Conservation (phyloP, 2,113 vertebrate genomes). For the Mustelus asterias region DNA sequence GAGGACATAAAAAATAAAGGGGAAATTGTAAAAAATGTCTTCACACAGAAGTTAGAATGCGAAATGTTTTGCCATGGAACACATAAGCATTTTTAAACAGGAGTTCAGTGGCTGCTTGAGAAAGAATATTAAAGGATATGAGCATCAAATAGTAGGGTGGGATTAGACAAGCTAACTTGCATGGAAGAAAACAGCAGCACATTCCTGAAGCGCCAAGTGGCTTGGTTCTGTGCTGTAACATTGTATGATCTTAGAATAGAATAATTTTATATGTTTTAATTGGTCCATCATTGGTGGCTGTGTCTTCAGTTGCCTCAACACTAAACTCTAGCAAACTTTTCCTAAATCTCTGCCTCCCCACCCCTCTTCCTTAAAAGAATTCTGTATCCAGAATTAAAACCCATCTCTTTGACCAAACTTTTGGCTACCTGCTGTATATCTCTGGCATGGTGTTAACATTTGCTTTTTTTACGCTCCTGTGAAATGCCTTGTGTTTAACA, state of each 20-base stretch:
- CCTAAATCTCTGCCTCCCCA: too few relatives aligned
- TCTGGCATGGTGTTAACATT: not conserved
- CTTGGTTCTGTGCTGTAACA: not conserved
- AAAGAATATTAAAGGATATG: not conserved
- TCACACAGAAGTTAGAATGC: not conserved
- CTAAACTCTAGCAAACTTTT: too few relatives aligned
- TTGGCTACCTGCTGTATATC: not conserved
- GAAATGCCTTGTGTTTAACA: not conserved
- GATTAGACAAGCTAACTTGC: not conserved
- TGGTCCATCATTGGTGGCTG: too few relatives aligned
- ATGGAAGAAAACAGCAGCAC: not conserved
- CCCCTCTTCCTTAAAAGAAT: not conserved
- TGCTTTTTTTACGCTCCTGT: not conserved
- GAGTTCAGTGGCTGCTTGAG: not conserved
- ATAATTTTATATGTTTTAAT: not conserved
- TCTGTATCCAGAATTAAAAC: too few relatives aligned
- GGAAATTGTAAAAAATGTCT: not conserved
- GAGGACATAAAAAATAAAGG: not conserved
- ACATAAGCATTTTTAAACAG: not conserved
- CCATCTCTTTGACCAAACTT: not conserved
- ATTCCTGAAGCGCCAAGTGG: not conserved
- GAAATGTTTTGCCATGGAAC: not conserved
- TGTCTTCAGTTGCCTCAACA: too few relatives aligned
- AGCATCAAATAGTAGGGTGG: not conserved
- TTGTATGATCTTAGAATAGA: not conserved